Percentiles rank a stretch among this genome's conserved stretches.
Evolutionary conservation across 2,797 vertebrate species (phyloP).

Genomic region (Tragelaphus oryx): DNA sequence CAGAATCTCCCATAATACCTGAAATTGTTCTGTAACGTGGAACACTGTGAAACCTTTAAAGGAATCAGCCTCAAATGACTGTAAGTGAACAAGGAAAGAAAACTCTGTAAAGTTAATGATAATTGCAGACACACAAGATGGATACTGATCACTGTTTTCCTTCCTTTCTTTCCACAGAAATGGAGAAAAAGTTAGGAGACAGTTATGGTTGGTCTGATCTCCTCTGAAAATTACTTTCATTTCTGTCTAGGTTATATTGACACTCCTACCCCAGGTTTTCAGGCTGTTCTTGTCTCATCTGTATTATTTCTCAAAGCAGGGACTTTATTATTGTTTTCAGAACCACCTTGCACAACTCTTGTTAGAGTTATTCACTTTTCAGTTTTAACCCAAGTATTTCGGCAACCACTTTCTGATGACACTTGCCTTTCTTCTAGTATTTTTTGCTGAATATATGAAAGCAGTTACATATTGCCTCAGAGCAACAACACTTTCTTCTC

Average conservation of each 20-base stretch:
- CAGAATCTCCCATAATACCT: neutral
- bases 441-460: slow-evolving; percentile 19
- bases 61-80: neutral
- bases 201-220: neutral
- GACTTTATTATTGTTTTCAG: neutral
- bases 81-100: neutral
- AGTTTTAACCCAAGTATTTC: neutral
- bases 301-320: neutral
- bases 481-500: neutral
- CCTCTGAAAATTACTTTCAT: neutral
- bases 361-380: neutral
- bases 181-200: neutral
- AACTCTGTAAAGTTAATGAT: neutral
- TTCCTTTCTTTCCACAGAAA: neutral
- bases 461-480: neutral
- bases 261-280: neutral
- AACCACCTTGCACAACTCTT: neutral
- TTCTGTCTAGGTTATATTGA: neutral
- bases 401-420: neutral
- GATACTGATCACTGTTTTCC: neutral
- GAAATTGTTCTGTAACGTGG: neutral
- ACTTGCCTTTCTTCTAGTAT: neutral
- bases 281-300: neutral
- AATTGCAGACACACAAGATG: neutral
- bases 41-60: neutral